Percentiles rank a stretch among this genome's conserved stretches.
These are phyloP conservation scores for Salmo trutta DNA, from an alignment of 2,797 vertebrate species.

Conservation along the genomic window DNA sequence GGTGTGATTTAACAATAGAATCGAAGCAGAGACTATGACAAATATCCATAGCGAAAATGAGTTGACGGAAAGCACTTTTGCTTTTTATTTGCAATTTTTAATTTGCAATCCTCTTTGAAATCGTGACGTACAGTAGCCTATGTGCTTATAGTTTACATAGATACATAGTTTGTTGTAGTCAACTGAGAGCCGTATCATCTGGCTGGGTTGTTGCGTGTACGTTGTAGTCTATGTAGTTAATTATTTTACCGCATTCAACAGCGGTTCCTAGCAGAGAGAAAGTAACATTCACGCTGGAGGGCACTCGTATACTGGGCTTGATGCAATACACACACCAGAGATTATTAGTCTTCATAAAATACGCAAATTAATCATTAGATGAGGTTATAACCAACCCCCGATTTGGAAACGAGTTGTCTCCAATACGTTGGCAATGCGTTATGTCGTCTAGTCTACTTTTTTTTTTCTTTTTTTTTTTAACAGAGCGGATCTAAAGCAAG, in stretches of 20 bases:
- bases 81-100: conserved; percentile 5
- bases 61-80: conserved; percentile 2
- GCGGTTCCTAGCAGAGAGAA: conserved; percentile 58
- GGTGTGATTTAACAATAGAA: conserved; percentile 48
- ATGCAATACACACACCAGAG: neutral
- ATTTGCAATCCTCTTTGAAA: conserved; percentile 22
- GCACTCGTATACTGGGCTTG: conserved; percentile 8
- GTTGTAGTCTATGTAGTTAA: conserved; percentile 40
- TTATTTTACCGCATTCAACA: conserved; percentile 79
- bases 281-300: conserved; percentile 34
- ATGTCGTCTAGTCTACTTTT: conserved; percentile 55
- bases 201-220: conserved; percentile 53
- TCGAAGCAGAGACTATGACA: neutral
- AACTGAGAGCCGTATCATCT: conserved; percentile 27
- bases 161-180: conserved; percentile 71
- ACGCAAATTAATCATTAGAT: conserved; percentile 32
- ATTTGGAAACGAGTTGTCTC: conserved; percentile 38
- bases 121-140: conserved; percentile 67
- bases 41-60: neutral
- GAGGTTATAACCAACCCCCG: conserved; percentile 44
- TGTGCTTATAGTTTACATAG: conserved; percentile 70
- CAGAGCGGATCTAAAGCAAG: conserved; percentile 34
- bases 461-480: too few relatives aligned
- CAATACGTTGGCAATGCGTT: conserved; percentile 31
- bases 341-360: neutral